Conservation (phyloP, 2,888 invertebrate species). For the Allygus modestus region DNA sequence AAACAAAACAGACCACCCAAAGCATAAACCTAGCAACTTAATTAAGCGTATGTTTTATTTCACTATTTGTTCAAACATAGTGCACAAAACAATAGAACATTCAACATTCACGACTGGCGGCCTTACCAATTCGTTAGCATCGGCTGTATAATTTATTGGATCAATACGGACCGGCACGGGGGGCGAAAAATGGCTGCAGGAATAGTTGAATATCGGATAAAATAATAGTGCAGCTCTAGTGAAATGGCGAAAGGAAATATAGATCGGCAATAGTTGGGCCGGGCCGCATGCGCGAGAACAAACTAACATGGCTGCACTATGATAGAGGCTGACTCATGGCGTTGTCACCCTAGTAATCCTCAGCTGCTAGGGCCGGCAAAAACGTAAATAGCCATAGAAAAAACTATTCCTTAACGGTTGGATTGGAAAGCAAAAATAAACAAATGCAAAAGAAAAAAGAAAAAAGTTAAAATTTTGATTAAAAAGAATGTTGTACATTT, state of each 20-base stretch:
- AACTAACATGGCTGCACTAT: conserved; percentile 52
- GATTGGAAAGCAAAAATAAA: not conserved
- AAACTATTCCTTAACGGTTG: not conserved
- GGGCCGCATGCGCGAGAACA: conserved; percentile 23
- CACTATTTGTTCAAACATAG: conserved; percentile 32
- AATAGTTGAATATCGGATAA: conserved; percentile 58
- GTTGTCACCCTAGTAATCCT: not conserved
- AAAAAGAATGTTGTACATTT: no score
- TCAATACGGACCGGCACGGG: conserved; percentile 39
- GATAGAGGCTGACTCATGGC: conserved; percentile 49
- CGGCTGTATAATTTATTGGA: conserved; percentile 54
- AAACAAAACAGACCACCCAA: conserved; percentile 13
- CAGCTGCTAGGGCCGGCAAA: not conserved
- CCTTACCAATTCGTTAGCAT: conserved; percentile 45
- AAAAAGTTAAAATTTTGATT: no score
- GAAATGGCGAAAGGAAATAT: conserved; percentile 60
- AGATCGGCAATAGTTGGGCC: conserved; percentile 54
- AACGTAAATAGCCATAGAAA: not conserved
- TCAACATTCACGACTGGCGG: not conserved
- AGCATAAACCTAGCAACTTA: not conserved
- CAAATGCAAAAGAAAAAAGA: not conserved
- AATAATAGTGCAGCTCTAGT: conserved; percentile 57
- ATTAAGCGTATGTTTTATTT: conserved; percentile 34
- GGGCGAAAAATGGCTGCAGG: conserved; percentile 47
- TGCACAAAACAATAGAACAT: conserved; percentile 9